phyloP scores from a whole-genome alignment of 2,888 invertebrate genomes.

The Dasypolia templi region DNA sequence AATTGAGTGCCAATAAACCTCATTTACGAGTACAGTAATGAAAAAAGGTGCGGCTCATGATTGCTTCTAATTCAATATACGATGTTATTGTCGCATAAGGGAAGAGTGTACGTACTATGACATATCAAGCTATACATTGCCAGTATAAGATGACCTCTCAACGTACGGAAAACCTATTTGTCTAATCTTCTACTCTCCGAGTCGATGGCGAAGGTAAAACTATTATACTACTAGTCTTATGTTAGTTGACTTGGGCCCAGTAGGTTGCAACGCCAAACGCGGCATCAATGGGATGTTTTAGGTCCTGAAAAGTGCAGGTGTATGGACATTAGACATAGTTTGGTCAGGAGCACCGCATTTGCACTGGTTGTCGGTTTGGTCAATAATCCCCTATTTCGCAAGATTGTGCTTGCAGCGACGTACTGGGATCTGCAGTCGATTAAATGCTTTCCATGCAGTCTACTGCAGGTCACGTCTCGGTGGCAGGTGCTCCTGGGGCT shows the following conservation, averaged over 20 bases:
- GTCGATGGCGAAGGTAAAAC: neutral
- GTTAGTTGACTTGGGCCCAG: neutral
- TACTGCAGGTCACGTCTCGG: neutral
- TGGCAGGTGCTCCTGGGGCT: neutral
- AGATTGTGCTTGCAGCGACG: neutral
- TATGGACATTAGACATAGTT: neutral
- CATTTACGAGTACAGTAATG: slow-evolving; percentile 57
- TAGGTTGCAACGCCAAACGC: neutral
- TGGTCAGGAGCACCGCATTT: neutral
- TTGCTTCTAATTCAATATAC: slow-evolving; percentile 58
- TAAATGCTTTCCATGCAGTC: no score
- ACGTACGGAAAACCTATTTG: neutral
- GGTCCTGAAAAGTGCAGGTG: neutral
- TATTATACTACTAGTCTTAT: no score
- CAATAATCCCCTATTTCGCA: neutral
- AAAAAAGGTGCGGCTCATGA: slow-evolving; percentile 60
- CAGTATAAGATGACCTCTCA: neutral
- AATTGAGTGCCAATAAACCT: slow-evolving; percentile 55
- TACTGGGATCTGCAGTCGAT: neutral
- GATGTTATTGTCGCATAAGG: slow-evolving; percentile 29
- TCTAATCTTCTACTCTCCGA: no score
- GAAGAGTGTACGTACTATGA: slow-evolving; percentile 19
- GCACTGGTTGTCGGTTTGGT: neutral
- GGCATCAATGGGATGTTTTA: neutral
- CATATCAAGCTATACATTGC: neutral